Evolutionary conservation across 2,113 vertebrate species (phyloP).

Genomic region (Donacobius atricapilla): DNA sequence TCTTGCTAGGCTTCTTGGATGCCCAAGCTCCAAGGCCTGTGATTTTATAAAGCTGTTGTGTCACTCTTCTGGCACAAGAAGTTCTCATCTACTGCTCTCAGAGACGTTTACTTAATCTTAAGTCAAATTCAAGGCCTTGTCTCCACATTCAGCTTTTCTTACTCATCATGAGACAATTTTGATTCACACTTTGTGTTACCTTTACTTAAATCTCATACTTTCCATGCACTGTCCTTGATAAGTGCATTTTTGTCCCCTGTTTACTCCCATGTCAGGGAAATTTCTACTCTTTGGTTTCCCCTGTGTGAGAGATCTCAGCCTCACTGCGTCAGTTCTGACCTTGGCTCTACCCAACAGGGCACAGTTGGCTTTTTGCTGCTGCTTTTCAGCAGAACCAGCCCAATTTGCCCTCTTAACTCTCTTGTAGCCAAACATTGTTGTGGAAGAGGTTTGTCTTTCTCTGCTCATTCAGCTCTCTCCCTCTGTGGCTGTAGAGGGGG

Average conservation of each 20-base stretch:
- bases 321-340: background rate
- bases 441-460: background rate
- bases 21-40: background rate
- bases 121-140: background rate
- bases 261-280: background rate
- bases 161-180: background rate
- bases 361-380: background rate
- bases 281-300: background rate
- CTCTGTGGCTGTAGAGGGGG: background rate
- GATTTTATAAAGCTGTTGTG: background rate
- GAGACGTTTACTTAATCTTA: background rate
- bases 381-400: background rate
- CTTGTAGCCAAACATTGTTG: background rate
- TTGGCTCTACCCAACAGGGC: background rate
- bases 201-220: background rate
- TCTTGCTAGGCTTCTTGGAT: background rate
- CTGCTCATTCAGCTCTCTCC: background rate
- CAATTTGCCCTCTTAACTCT: background rate
- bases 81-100: background rate
- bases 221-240: background rate
- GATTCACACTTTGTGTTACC: background rate
- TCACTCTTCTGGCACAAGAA: background rate
- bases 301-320: background rate
- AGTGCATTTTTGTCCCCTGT: background rate
- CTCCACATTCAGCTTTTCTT: background rate